A percentile compares a stretch with the other conserved stretches of the same genome.
These are phyloP conservation scores for Agrotis ipsilon DNA, from an alignment of 2,888 invertebrate genomes.

Conservation along the genomic window DNA sequence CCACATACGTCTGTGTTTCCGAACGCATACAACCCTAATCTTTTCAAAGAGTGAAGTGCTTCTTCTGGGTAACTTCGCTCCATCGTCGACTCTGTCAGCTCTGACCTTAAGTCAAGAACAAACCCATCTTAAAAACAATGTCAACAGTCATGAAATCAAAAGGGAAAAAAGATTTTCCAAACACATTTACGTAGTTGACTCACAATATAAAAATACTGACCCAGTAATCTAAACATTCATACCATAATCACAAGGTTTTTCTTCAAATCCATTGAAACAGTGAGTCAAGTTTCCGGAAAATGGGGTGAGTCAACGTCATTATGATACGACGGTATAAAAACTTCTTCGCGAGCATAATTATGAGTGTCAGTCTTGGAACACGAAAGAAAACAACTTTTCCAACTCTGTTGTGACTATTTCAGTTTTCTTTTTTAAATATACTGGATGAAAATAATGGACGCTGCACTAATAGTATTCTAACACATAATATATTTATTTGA, in stretches of 20 bases:
- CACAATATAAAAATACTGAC: conserved; percentile 22
- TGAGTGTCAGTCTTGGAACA: conserved; percentile 36
- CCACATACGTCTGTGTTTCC: too few relatives aligned
- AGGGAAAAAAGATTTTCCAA: neutral
- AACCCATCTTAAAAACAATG: too few relatives aligned
- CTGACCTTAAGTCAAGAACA: too few relatives aligned
- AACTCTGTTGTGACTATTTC: conserved; percentile 4
- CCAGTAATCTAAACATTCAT: conserved; percentile 32
- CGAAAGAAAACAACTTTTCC: conserved; percentile 23
- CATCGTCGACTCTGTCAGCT: too few relatives aligned
- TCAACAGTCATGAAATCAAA: neutral
- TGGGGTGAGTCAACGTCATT: conserved; percentile 55
- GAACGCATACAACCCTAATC: too few relatives aligned
- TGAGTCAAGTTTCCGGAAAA: conserved; percentile 55
- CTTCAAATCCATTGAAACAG: conserved; percentile 26
- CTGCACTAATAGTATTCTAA: neutral
- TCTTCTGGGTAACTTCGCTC: too few relatives aligned
- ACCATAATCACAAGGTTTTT: conserved; percentile 30
- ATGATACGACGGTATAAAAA: conserved; percentile 38
- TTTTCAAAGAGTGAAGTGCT: too few relatives aligned
- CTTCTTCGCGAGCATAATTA: conserved; percentile 42
- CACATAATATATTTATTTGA: too few relatives aligned
- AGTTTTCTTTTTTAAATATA: conserved; percentile 30
- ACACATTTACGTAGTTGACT: conserved; percentile 9
- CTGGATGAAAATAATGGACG: neutral